A percentile compares a stretch with the other conserved stretches of the same genome.
Evolutionary conservation across 2,113 vertebrate species (phyloP).

Genomic region (Nyctibius bracteatus): DNA sequence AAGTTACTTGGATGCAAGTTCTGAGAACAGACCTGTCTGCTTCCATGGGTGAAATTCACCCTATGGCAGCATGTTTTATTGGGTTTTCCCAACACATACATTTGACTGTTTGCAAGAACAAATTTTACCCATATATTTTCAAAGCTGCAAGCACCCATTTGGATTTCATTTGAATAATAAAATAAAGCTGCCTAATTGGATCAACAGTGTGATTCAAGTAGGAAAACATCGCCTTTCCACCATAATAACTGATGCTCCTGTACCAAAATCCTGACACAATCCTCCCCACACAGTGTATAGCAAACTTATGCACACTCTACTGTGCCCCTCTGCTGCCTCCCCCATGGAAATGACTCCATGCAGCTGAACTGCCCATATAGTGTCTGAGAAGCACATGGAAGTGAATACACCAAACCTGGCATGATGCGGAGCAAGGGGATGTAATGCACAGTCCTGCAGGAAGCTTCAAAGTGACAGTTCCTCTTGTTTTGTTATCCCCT

Average conservation of each 20-base stretch:
- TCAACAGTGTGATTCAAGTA: not conserved
- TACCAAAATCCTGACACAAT: not conserved
- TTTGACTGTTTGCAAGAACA: not conserved
- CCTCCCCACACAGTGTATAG: fast-evolving
- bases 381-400: not conserved
- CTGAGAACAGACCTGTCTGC: not conserved
- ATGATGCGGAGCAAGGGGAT: not conserved
- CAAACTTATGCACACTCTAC: not conserved
- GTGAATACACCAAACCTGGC: not conserved
- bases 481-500: not conserved
- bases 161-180: not conserved
- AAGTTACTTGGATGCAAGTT: not conserved
- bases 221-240: not conserved
- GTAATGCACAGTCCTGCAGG: not conserved
- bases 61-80: not conserved
- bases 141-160: not conserved
- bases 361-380: not conserved
- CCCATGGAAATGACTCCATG: not conserved
- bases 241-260: not conserved
- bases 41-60: not conserved
- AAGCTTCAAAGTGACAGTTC: not conserved
- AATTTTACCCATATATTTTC: not conserved
- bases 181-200: not conserved
- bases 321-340: fast-evolving
- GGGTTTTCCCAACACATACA: not conserved